Evolutionary conservation across 1,140 invertebrate genomes (phyloP), one percentile per base, ranked within the genome.

Genomic region (Drosophila yakuba): DNA sequence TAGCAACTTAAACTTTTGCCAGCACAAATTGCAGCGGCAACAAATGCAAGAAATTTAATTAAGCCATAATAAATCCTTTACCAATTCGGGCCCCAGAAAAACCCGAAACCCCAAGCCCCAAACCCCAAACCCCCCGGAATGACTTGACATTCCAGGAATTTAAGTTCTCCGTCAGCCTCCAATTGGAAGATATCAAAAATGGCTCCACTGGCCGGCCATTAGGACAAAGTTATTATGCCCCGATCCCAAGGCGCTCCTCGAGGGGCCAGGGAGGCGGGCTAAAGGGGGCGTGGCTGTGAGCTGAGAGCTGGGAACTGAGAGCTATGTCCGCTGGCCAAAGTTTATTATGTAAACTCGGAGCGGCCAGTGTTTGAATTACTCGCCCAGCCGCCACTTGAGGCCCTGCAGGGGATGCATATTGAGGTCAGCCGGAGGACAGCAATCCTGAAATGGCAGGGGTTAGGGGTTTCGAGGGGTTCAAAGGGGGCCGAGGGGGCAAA

Each of bases 351-450:
- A 85, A 85, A 85, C 82, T 86, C 61, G 54, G 74, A 86, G 79
- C 61, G 74, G 74, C 61, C 82, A 82, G 83, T 88, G 82, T 86
- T 85, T 86, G 82, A 86, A 88, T 82, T 88, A 88, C 82, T 86
- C 69, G 58, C 78, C 64, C 66, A 73, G 77, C 61, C 73, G 81
- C 60, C 79, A 88, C 82, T 86, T 75, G 79, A 88, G 79, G 73
- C 63, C 59, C 76, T 73, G 75, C 76, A 52, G 59, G 76, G 64
- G 83, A 73, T 86, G 82, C 83, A 86, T 88, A 86, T 86, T 86
- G 83, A 79, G 82, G 82, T 86, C 82, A 86, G 83, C 58, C 60
- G 43, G 45, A 78, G 69, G 52, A 63, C 63, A 71, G 66, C 48
- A 38, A 56, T 50, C 32, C 63, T 63, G 20, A 23, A 32, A 36